Percentiles rank a stretch among this genome's conserved stretches.
These are phyloP conservation scores for Auanema sp. DNA, from an alignment of 2,888 invertebrate species.

Conservation along the genomic window DNA sequence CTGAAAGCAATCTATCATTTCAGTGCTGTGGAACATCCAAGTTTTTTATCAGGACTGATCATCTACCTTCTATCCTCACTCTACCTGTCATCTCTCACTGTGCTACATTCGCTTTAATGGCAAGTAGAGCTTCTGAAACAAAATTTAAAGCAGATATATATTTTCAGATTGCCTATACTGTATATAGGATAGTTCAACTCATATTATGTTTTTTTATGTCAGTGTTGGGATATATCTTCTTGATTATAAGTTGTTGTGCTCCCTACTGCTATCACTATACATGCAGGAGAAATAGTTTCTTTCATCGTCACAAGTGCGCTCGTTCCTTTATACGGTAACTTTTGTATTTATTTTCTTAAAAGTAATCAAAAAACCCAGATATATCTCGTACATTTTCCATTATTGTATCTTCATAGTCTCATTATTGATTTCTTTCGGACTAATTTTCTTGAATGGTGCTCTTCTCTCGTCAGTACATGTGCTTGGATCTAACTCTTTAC, in stretches of 20 bases:
- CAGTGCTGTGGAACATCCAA: neutral
- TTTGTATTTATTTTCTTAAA: conserved; percentile 4
- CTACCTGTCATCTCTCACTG: conserved; percentile 4
- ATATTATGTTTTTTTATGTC: conserved; percentile 36
- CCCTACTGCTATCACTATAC: conserved; percentile 52
- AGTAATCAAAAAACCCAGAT: conserved; percentile 38
- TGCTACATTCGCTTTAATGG: neutral
- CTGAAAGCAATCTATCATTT: neutral
- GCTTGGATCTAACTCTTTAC: conserved; percentile 52
- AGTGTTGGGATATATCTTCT: conserved; percentile 36
- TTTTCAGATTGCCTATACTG: conserved; percentile 2
- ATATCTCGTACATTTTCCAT: conserved; percentile 53
- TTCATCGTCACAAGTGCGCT: conserved; percentile 58
- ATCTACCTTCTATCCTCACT: neutral
- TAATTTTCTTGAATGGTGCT: conserved; percentile 49
- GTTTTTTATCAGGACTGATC: conserved; percentile 1
- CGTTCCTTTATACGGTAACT: conserved; percentile 52
- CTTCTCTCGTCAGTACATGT: conserved; percentile 57
- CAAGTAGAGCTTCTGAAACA: neutral
- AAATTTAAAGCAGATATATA: conserved; percentile 10
- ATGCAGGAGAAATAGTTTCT: conserved; percentile 53
- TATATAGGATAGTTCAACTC: conserved; percentile 11
- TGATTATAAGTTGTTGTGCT: conserved; percentile 41
- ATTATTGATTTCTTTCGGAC: conserved; percentile 24
- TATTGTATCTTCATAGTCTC: conserved; percentile 53